Evolutionary conservation across 2,888 invertebrate genomes (phyloP).

Genomic region (Automeris io): DNA sequence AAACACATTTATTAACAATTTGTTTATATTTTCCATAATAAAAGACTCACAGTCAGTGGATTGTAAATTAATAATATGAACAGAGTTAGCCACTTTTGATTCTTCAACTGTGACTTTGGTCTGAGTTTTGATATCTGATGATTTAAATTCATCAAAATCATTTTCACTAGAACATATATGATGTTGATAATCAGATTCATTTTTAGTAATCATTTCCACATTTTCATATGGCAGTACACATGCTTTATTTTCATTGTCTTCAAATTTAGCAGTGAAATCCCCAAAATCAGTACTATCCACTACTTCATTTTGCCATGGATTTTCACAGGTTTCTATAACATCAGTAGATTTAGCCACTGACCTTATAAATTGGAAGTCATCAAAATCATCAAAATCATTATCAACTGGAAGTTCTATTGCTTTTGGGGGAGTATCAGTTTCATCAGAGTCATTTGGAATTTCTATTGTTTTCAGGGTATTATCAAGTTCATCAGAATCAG

Average conservation of each 20-base stretch:
- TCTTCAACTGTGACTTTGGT: conserved; percentile 16
- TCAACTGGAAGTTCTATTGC: conserved; percentile 18
- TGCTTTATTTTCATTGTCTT: conserved; percentile 18
- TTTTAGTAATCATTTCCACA: neutral
- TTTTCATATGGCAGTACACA: neutral
- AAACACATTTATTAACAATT: conserved; percentile 51
- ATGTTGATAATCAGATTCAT: conserved; percentile 28
- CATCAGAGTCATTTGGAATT: neutral
- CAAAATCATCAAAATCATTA: conserved; percentile 73
- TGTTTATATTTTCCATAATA: conserved; percentile 53
- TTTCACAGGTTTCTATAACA: conserved; percentile 34
- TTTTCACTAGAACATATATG: conserved; percentile 41
- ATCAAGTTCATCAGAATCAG: too few species aligned
- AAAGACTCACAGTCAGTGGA: conserved; percentile 49
- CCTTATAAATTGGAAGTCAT: conserved; percentile 65
- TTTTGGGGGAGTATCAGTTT: conserved; percentile 5
- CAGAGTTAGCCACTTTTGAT: conserved; percentile 21
- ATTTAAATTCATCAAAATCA: conserved; percentile 75
- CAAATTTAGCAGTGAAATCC: conserved; percentile 57
- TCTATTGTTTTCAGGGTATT: neutral
- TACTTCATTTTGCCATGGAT: conserved; percentile 53
- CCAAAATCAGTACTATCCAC: conserved; percentile 40
- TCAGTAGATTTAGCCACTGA: conserved; percentile 24
- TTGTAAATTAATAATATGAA: conserved; percentile 47
- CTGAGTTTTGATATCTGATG: conserved; percentile 29